These are phyloP conservation scores for Falco naumanni DNA, from an alignment of 2,797 vertebrate species.

Conservation along the genomic window DNA sequence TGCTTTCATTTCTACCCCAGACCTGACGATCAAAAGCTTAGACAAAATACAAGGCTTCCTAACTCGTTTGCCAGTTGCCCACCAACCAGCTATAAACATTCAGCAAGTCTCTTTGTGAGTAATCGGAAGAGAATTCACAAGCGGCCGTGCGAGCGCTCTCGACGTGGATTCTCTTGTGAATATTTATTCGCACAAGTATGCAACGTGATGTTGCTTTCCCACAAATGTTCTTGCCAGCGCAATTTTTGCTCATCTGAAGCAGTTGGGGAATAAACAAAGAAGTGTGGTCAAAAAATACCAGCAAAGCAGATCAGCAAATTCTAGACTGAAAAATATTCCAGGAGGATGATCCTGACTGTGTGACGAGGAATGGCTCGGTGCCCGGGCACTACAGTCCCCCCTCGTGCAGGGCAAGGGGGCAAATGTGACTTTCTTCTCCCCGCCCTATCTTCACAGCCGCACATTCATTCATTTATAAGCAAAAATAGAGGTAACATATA, in stretches of 20 bases:
- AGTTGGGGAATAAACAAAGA: slow-evolving; percentile 41
- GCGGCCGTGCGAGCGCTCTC: background rate
- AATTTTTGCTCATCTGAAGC: background rate
- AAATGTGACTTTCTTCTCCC: background rate
- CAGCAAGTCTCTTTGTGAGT: slow-evolving; percentile 16
- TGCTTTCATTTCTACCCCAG: background rate
- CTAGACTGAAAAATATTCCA: background rate
- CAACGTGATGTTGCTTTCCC: slow-evolving; percentile 28
- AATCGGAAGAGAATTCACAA: background rate
- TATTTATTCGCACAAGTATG: slow-evolving; percentile 12
- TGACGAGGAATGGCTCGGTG: background rate
- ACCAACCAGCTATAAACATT: slow-evolving; percentile 1
- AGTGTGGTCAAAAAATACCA: background rate
- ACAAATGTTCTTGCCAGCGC: slow-evolving; percentile 53
- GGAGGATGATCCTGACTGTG: background rate
- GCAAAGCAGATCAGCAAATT: background rate
- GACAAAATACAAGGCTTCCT: background rate
- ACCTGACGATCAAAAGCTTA: background rate
- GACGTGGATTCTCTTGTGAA: slow-evolving; percentile 5
- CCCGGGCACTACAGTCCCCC: background rate
- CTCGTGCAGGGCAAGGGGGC: background rate
- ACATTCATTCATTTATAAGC: background rate
- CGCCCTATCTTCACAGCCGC: background rate
- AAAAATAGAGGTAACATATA: background rate
- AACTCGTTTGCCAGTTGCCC: slow-evolving; percentile 15